Conservation (phyloP, 2,113 vertebrate genomes). For the Panthera tigris region DNA sequence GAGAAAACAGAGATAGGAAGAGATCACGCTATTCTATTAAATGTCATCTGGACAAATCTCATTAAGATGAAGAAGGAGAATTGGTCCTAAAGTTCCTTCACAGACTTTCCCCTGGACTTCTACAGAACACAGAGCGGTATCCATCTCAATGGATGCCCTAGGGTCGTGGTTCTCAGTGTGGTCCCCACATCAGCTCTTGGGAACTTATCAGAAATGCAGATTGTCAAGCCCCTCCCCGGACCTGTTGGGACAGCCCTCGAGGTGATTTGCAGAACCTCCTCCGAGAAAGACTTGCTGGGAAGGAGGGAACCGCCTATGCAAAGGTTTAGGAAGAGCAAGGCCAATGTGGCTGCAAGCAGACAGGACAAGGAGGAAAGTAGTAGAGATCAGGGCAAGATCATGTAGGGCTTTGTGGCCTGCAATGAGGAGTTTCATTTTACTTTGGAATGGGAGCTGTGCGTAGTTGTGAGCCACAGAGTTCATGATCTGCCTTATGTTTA, state of each 20-base stretch:
- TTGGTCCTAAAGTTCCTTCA: background rate
- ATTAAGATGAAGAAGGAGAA: background rate
- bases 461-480: background rate
- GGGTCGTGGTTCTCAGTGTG: background rate
- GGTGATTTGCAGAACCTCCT: background rate
- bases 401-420: background rate
- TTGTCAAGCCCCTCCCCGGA: background rate
- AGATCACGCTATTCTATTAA: background rate
- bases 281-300: background rate
- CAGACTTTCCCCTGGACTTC: background rate
- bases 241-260: background rate
- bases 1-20: background rate
- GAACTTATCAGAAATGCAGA: background rate
- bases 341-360: background rate
- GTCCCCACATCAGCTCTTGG: background rate
- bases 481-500: background rate
- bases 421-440: fast-evolving
- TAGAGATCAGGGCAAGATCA: background rate
- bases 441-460: background rate
- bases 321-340: background rate
- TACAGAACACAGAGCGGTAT: background rate
- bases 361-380: background rate
- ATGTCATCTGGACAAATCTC: too few relatives aligned
- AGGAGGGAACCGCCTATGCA: background rate
- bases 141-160: background rate